Evolutionary conservation across 2,797 vertebrate genomes (phyloP), one percentile per base, ranked within the genome.

Genomic region (Australoheros facetus): DNA sequence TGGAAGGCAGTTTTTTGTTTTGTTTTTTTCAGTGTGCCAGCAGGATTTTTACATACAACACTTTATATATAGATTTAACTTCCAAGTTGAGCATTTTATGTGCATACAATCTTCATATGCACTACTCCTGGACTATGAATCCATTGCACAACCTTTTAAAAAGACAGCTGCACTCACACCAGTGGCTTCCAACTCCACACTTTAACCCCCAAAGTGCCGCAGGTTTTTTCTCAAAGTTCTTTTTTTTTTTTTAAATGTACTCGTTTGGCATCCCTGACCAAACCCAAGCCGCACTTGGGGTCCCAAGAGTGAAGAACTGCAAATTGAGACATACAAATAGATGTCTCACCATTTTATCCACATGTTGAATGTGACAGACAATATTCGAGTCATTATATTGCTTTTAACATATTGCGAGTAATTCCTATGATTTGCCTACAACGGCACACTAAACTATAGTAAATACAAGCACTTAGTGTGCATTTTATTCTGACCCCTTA

Each of bases 371-470:
- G 83, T 85, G 87, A 91, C 81, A 81, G 81, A 92, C 83, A 85
- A 86, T 75, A 88, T 85, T 88, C 17, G 21, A 83, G 80, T 91
- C 71, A 72, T 84, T 83, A 91, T 94, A 94, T 93, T 95, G 93
- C 93, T 94, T 93, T 87, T 78, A 92, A 94, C 90, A 93, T 94
- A 95, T 94, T 95, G 94, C 93, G 86, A 94, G 88, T 89, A 90
- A 90, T 92, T 92, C 93, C 89, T 94, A 93, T 91, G 80, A 80
- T 83, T 92, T 89, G 90, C 89, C 87, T 89, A 92, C 80, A 85
- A 81, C 79, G 82, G 90, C 89, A 87, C 82, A 82, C 88, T 91
- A 89, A 87, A 62, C 88, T 92, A 91, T 75, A 85, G 83, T 91
- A 88, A 85, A 89, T 88, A 93, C 78, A 92, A 91, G 84, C 86